phyloP scores from a whole-genome alignment of 2,113 vertebrate genomes.

The Scomber japonicus region DNA sequence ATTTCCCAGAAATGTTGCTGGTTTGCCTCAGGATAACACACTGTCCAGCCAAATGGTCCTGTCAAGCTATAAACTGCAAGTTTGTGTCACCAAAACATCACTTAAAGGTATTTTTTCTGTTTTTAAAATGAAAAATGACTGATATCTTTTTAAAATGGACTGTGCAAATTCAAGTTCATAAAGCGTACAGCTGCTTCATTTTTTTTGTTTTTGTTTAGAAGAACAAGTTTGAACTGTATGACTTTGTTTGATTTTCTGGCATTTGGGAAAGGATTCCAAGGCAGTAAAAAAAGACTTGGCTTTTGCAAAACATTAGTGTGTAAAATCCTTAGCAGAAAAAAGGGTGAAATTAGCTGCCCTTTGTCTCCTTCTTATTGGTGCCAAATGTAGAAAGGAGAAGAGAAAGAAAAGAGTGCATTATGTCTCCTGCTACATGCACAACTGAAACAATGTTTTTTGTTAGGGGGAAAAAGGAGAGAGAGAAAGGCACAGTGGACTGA shows the following conservation, averaged over 20 bases:
- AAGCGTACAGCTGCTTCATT: neutral
- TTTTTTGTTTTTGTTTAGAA: constrained; percentile 19
- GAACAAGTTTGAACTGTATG: neutral
- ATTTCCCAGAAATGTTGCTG: constrained; percentile 8
- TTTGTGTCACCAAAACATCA: neutral
- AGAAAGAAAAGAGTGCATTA: neutral
- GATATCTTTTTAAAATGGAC: neutral
- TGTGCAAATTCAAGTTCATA: constrained; percentile 1
- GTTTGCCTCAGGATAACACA: neutral
- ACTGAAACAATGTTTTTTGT: constrained; percentile 30
- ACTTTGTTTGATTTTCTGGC: constrained; percentile 23
- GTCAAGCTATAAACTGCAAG: constrained; percentile 11
- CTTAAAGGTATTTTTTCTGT: constrained; percentile 5
- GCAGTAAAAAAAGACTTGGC: constrained; percentile 17
- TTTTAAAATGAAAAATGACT: constrained; percentile 15
- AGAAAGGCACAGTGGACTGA: constrained; percentile 18
- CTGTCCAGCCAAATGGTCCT: neutral
- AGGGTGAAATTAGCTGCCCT: constrained; percentile 35
- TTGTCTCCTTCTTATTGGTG: constrained; percentile 41
- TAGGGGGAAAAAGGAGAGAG: constrained; percentile 5
- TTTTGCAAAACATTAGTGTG: constrained; percentile 17
- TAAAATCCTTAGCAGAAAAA: constrained; percentile 34
- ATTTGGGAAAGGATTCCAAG: constrained; percentile 7
- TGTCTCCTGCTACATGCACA: constrained; percentile 22
- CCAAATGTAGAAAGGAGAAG: constrained; percentile 39